These are phyloP conservation scores for Scomber japonicus DNA, from an alignment of 2,113 vertebrate genomes.

Conservation along the genomic window DNA sequence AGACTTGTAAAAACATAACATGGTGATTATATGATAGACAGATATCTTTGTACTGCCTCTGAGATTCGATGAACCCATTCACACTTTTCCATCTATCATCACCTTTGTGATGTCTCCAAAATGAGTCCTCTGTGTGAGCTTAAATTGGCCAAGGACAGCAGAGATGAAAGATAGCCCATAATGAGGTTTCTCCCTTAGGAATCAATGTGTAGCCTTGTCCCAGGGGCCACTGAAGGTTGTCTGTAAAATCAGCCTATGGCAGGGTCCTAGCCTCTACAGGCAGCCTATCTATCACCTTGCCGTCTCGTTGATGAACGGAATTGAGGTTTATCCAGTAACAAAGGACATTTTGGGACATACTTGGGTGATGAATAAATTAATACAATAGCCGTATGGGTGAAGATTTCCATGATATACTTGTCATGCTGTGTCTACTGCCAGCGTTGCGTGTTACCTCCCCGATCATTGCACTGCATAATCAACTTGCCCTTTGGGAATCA, in stretches of 20 bases:
- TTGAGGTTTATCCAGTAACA: neutral
- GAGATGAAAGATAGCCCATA: slow-evolving; percentile 76
- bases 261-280: slow-evolving; percentile 23
- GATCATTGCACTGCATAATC: slow-evolving; percentile 59
- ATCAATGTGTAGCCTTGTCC: slow-evolving; percentile 74
- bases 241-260: slow-evolving; percentile 60
- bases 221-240: slow-evolving; percentile 69
- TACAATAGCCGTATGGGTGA: neutral
- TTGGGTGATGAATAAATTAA: slow-evolving; percentile 20
- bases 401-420: neutral
- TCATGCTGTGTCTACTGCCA: slow-evolving; percentile 30
- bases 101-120: slow-evolving; percentile 56
- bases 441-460: slow-evolving; percentile 12
- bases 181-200: slow-evolving; percentile 74
- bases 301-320: slow-evolving; percentile 31
- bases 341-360: slow-evolving; percentile 3
- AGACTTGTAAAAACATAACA: slow-evolving; percentile 24
- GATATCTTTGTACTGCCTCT: slow-evolving; percentile 18
- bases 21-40: slow-evolving; percentile 17
- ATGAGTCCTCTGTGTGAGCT: slow-evolving; percentile 59
- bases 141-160: slow-evolving; percentile 78
- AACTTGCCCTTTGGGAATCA: slow-evolving; percentile 68
- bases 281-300: slow-evolving; percentile 50
- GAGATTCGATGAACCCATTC: slow-evolving; percentile 50
- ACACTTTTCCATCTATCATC: slow-evolving; percentile 56